Evolutionary conservation across 2,113 vertebrate species (phyloP).

Genomic region (Malurus cyaneus): DNA sequence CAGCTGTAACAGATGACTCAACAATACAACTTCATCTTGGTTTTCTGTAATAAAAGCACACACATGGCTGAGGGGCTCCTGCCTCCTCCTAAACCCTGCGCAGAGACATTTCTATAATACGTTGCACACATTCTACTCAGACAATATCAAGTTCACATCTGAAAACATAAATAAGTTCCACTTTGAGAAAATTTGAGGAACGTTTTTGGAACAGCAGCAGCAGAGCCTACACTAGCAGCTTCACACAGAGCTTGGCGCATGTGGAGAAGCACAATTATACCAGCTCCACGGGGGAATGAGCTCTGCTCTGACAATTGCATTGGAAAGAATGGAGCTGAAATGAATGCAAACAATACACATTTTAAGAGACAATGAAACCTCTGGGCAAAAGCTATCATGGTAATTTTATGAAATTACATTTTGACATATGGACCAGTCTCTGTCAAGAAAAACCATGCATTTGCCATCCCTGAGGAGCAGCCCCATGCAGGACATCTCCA

Average conservation of each 20-base stretch:
- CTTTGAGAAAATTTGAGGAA: neutral
- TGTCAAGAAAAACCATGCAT: neutral
- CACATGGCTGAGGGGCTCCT: neutral
- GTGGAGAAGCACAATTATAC: neutral
- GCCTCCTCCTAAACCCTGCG: slow-evolving; percentile 41
- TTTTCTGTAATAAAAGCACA: slow-evolving; percentile 51
- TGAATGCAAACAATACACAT: neutral
- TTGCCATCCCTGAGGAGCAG: neutral
- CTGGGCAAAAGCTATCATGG: neutral
- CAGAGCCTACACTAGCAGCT: slow-evolving; percentile 41
- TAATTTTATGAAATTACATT: neutral
- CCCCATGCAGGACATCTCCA: neutral
- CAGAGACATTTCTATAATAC: slow-evolving; percentile 7
- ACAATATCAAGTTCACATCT: slow-evolving; percentile 38
- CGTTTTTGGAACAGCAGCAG: neutral
- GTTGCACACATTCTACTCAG: slow-evolving; percentile 8
- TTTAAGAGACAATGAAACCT: neutral
- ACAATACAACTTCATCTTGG: neutral
- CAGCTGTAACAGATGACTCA: slow-evolving; percentile 16
- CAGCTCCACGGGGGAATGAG: neutral
- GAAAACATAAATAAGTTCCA: slow-evolving; percentile 17
- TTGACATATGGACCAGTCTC: neutral
- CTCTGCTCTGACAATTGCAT: slow-evolving; percentile 1
- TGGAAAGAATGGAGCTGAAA: neutral
- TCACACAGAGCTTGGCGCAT: neutral